phyloP scores from a whole-genome alignment of 2,888 invertebrate species.

The Phortica magna region DNA sequence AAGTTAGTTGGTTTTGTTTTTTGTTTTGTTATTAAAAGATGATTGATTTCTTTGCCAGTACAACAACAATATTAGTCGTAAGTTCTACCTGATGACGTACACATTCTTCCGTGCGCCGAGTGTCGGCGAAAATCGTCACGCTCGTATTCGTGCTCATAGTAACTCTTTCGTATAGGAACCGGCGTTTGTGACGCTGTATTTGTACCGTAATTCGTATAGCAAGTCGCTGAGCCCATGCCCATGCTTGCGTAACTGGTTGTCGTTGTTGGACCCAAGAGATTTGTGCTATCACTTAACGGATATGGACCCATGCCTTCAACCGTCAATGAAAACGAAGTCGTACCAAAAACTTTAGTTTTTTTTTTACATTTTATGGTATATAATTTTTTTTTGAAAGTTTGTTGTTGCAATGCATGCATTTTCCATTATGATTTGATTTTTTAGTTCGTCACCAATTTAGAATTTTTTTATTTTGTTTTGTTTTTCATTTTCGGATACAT shows the following conservation, averaged over 20 bases:
- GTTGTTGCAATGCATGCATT: constrained; percentile 37
- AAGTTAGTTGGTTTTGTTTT: constrained; percentile 43
- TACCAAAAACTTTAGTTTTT: constrained; percentile 77
- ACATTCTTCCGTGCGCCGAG: constrained; percentile 78
- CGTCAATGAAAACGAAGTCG: constrained; percentile 78
- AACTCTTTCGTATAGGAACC: constrained; percentile 77
- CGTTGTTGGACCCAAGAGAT: constrained; percentile 77
- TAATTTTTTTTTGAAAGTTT: constrained; percentile 45
- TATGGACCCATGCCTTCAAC: constrained; percentile 79
- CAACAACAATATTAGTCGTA: constrained; percentile 35
- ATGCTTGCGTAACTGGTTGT: constrained; percentile 69
- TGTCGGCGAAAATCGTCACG: constrained; percentile 78
- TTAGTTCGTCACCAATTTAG: constrained; percentile 35
- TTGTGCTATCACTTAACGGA: constrained; percentile 78
- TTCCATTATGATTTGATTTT: constrained; percentile 31
- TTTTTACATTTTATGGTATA: constrained; percentile 55
- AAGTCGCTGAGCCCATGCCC: constrained; percentile 64
- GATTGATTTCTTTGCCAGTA: constrained; percentile 29
- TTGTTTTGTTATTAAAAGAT: constrained; percentile 37
- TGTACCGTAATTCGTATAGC: constrained; percentile 78
- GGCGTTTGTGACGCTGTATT: constrained; percentile 74
- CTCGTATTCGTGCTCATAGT: constrained; percentile 75
- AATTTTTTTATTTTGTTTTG: constrained; percentile 45
- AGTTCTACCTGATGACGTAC: constrained; percentile 73
- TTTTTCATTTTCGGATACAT: constrained; percentile 56